Base-by-base conservation (phyloP, 2,113 vertebrate genomes). In the Scartelaos histophorus region DNA sequence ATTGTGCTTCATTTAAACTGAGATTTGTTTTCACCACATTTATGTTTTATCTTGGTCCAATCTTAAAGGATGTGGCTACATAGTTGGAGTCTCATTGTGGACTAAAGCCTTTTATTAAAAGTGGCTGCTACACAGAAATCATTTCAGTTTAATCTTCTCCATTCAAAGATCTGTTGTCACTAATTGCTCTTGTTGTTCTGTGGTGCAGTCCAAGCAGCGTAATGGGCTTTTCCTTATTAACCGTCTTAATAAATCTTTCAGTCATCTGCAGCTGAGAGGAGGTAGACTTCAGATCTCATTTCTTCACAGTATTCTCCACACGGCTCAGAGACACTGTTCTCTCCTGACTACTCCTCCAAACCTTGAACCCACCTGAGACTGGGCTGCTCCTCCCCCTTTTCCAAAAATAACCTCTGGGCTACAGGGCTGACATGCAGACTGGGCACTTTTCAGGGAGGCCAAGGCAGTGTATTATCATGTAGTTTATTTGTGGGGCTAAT, bases 201-300 rank as follows among this genome's bases (percentile, higher is more conserved):
- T 16, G 19, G 47, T 49, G 49, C 17, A 16, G 15, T 82, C 65
- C 66, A 66, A 22, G 24, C 69, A 71, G 61, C 67, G 65, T 45
- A 68, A 65, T 84, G 69, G 70, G 74, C 53, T 69, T 80, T 86
- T 79, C 46, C 74, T 66, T 78, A 71, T 81, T 81, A 64, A 82
- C 61, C 71, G 87, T 65, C 73, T 66, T 90, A 76, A 91, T 93
- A 76, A 92, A 93, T 93, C 82, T 94, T 94, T 93, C 82, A 93
- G 75, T 66, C 53, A 19, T 85, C 64, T 60, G 69, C 65, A 49
- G 67, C 73, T 74, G 76, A 88, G 75, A 76, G 76, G 76, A 80
- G 86, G 83, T 85, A 90, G 87, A 87, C 82, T 90, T 93, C 92
- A 90, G 90, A 86, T 93, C 72, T 86, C 71, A 90, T 93, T 93